Conservation (phyloP, 2,113 vertebrate genomes). For the Microtus pennsylvanicus region DNA sequence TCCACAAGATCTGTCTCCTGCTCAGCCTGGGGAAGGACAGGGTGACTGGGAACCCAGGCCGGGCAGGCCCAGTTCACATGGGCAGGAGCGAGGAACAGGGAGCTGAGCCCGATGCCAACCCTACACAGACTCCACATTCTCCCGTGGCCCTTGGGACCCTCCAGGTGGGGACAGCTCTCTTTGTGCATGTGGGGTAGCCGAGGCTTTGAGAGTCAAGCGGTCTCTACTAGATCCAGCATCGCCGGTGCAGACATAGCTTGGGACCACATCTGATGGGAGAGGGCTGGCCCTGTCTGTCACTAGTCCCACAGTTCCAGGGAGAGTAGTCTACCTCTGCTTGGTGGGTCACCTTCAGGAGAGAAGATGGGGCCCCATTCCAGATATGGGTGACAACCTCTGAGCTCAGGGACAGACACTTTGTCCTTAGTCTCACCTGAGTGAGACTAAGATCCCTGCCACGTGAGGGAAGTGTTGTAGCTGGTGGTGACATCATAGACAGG, state of each 20-base stretch:
- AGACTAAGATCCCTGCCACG: not conserved
- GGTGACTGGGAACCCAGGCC: not conserved
- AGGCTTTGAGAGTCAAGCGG: not conserved
- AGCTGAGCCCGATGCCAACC: not conserved
- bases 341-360: conserved; percentile 85
- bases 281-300: not conserved
- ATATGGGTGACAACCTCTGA: accelerated
- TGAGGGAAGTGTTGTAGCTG: not conserved
- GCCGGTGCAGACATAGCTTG: accelerated
- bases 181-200: not conserved
- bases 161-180: not conserved
- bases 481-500: no score
- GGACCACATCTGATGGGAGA: accelerated
- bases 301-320: conserved; percentile 86
- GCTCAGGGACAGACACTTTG: no score
- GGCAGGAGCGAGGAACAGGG: not conserved
- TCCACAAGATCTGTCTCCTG: not conserved
- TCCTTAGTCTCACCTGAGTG: no score
- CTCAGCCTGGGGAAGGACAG: not conserved
- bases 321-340: conserved; percentile 89
- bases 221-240: not conserved
- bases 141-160: accelerated
- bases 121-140: not conserved
- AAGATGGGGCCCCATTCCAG: not conserved
- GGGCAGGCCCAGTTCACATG: no score